Conservation (phyloP, 2,797 vertebrate species). For the Podarcis lilfordi region DNA sequence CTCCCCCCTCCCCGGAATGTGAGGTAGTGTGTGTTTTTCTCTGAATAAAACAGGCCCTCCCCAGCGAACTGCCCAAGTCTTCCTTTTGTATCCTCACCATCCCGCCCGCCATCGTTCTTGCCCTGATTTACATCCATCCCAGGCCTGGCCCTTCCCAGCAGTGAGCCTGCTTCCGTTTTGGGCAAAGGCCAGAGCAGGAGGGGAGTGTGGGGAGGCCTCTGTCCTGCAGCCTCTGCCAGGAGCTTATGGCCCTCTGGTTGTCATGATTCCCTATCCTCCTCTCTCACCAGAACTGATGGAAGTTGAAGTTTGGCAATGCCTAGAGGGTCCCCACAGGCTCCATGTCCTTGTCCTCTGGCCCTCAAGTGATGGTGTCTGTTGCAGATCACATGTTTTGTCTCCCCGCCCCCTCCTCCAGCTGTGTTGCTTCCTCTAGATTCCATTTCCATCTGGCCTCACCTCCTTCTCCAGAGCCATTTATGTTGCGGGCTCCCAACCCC, state of each 20-base stretch:
- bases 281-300: too few relatives aligned
- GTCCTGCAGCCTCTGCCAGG: background rate
- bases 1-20: background rate
- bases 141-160: background rate
- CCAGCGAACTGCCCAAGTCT: conserved; percentile 54
- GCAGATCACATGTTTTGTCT: background rate
- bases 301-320: too few relatives aligned
- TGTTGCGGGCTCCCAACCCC: background rate
- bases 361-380: too few relatives aligned
- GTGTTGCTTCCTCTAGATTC: background rate
- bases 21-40: conserved; percentile 26
- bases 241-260: background rate
- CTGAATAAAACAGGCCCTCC: conserved; percentile 70
- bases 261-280: too few relatives aligned
- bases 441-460: too few relatives aligned
- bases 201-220: background rate
- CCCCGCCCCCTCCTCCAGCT: too few relatives aligned
- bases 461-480: too few relatives aligned
- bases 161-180: background rate
- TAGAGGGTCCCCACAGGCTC: too few relatives aligned
- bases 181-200: background rate
- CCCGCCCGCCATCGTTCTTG: conserved; percentile 26
- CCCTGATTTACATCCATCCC: conserved; percentile 27
- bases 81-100: conserved; percentile 46
- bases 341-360: too few relatives aligned